Base-by-base conservation (phyloP, 2,113 vertebrate species). In the Forbesichthys agassizii region DNA sequence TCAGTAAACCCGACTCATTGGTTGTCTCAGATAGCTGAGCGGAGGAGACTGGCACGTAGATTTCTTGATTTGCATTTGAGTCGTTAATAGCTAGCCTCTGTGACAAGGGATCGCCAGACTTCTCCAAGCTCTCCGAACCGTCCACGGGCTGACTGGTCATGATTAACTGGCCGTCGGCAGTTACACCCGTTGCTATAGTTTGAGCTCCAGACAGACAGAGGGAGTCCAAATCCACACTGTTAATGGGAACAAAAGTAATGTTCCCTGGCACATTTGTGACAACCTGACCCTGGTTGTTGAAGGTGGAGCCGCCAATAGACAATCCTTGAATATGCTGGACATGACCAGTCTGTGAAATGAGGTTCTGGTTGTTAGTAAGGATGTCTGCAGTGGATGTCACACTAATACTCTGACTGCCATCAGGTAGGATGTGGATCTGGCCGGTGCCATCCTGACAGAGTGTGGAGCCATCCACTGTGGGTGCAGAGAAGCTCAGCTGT, bases 171-270 rank as follows among this genome's bases (percentile, higher is more conserved):
- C 97, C 97, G 85, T 98, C 97, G 67, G 98, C 94, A 78, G 97
- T 98, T 90, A 98, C 93, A 81, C 97, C 95, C 68, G 96, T 97
- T 78, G 96, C 98, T 94, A 99, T 98, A 85, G 95, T 94, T 93
- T 99, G 96, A 91, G 98, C 96, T 85, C 96, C 93, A 62, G 95
- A 95, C 70, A 98, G 94, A 90, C 97, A 96, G 63, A 98, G 93
- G 78, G 96, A 98, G 93, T 99, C 97, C 93, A 99, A 91, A 93
- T 99, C 97, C 82, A 99, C 92, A 74, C 96, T 98, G 87, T 98
- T 98, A 86, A 99, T 97, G 86, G 98, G 97, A 92, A 99, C 95
- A 95, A 99, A 98, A 74, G 98, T 96, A 86, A 99, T 98, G 91
- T 99, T 99, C 88, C 97, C 96, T 8, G 96, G 96, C 92, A 99